Conservation (phyloP, 1,140 invertebrate species). For the Drosophila nasuta region DNA sequence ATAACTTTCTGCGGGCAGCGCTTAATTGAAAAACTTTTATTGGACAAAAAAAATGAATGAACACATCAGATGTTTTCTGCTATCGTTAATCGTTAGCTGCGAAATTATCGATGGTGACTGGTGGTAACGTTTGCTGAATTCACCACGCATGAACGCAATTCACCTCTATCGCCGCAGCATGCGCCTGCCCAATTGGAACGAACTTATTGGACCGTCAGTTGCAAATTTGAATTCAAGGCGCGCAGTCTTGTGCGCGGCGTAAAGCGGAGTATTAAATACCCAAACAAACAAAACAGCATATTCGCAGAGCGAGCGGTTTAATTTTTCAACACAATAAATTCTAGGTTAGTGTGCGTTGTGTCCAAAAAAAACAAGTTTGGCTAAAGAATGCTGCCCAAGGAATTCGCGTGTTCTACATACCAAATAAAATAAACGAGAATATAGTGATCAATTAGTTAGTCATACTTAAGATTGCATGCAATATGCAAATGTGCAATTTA, state of each 20-base stretch:
- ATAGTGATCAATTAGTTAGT: conserved; percentile 13
- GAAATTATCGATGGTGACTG: background rate
- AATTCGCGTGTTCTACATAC: conserved; percentile 30
- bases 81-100: conserved; percentile 24
- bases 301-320: conserved; percentile 23
- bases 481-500: conserved; percentile 36
- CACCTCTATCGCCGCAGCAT: conserved; percentile 36
- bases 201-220: conserved; percentile 30
- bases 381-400: conserved; percentile 30
- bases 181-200: conserved; percentile 44
- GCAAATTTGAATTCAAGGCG: conserved; percentile 46
- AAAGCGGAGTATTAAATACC: conserved; percentile 3
- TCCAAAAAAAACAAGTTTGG: conserved; percentile 71
- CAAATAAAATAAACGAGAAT: background rate
- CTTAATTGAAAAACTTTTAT: conserved; percentile 44
- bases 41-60: conserved; percentile 24
- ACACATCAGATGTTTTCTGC: conserved; percentile 47
- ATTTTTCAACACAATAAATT: conserved; percentile 47
- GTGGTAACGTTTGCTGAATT: conserved; percentile 1
- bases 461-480: conserved; percentile 30
- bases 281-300: conserved; percentile 2
- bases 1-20: conserved; percentile 20
- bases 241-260: conserved; percentile 26
- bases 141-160: conserved; percentile 12
- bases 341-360: conserved; percentile 73